Evolutionary conservation across 2,888 invertebrate species (phyloP).

Genomic region (Drosophila tripunctata): DNA sequence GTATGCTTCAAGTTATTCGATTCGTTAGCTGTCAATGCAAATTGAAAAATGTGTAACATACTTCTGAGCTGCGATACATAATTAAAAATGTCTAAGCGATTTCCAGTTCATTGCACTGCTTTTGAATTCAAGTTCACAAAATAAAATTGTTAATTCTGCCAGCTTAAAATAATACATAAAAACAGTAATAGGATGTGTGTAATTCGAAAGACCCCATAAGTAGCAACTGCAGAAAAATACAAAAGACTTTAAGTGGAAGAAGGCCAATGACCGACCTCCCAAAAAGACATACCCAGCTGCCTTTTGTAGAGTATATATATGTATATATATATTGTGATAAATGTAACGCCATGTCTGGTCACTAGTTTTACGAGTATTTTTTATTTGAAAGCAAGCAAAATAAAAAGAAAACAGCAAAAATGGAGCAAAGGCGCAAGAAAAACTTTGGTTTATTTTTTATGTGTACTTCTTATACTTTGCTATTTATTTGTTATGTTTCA

Average conservation of each 20-base stretch:
- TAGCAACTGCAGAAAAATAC: not conserved
- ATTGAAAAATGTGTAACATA: not conserved
- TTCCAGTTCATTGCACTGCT: not conserved
- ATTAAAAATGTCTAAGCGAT: not conserved
- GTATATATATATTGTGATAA: constrained; percentile 10
- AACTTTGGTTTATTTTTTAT: constrained; percentile 44
- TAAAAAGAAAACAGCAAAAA: constrained; percentile 4
- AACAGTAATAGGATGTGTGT: constrained; percentile 8
- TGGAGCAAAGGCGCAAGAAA: constrained; percentile 12
- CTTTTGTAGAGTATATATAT: constrained; percentile 18
- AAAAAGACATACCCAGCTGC: not conserved
- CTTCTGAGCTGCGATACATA: not conserved
- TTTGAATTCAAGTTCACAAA: no score
- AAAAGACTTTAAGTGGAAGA: not conserved
- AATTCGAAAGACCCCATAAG: not conserved
- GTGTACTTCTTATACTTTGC: constrained; percentile 17
- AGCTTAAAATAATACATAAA: not conserved
- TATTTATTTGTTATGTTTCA: constrained; percentile 61
- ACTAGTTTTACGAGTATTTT: constrained; percentile 32
- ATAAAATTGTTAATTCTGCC: no score
- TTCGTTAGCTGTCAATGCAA: not conserved
- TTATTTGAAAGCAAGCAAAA: constrained; percentile 15
- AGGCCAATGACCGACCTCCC: not conserved
- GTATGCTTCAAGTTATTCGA: no score
- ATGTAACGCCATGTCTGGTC: constrained; percentile 35